A percentile compares a stretch with the other conserved stretches of the same genome.
These are phyloP conservation scores for Hippotragus niger DNA, from an alignment of 2,113 vertebrate species.

Conservation along the genomic window DNA sequence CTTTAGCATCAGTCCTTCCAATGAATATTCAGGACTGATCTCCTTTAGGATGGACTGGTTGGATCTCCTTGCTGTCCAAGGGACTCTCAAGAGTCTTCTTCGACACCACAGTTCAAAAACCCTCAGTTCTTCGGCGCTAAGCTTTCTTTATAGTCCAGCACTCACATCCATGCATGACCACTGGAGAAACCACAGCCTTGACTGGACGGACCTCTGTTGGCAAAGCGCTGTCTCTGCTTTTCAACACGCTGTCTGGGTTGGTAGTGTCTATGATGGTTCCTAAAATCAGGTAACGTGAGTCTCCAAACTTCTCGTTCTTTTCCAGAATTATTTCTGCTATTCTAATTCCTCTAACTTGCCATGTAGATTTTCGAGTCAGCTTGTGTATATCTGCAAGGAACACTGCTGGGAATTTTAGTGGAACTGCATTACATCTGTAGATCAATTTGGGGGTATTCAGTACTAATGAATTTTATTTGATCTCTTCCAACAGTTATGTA, in stretches of 20 bases:
- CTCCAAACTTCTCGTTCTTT: background rate
- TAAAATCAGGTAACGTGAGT: background rate
- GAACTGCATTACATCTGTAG: background rate
- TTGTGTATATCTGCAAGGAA: background rate
- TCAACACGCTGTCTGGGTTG: background rate
- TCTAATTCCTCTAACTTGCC: background rate
- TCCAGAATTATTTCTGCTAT: background rate
- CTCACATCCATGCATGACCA: background rate
- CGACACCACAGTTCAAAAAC: background rate
- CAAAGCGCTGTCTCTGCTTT: background rate
- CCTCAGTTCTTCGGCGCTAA: background rate
- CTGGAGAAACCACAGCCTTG: background rate
- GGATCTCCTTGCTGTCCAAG: background rate
- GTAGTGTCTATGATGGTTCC: background rate
- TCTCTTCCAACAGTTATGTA: constrained; percentile 1
- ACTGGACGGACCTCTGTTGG: background rate
- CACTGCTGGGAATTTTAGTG: background rate
- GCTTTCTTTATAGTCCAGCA: background rate
- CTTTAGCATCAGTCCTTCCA: background rate
- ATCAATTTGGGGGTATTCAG: background rate
- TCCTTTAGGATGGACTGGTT: background rate
- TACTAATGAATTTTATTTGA: background rate
- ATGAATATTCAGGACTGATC: background rate
- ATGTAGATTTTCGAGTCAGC: background rate
- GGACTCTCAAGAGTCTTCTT: background rate